These are phyloP conservation scores for Hoplodrina blanda DNA, from an alignment of 2,888 invertebrate genomes.

Conservation along the genomic window DNA sequence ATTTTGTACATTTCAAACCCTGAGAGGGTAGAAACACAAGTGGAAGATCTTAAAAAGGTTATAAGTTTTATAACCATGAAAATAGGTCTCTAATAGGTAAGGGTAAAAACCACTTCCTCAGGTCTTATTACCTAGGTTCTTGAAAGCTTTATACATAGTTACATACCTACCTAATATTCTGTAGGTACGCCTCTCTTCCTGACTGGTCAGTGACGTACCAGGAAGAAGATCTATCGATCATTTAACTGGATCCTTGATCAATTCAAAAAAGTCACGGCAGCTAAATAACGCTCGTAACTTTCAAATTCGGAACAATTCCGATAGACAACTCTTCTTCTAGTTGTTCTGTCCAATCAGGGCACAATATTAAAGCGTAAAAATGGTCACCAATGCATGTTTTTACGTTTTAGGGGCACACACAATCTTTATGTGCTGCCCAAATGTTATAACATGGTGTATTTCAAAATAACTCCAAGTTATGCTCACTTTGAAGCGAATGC, in stretches of 20 bases:
- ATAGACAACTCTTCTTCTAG: too few species aligned
- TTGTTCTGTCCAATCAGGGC: too few species aligned
- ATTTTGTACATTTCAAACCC: too few species aligned
- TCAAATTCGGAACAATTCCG: too few species aligned
- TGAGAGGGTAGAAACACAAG: too few species aligned
- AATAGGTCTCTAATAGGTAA: neutral
- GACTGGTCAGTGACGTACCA: neutral
- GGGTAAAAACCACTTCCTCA: too few species aligned
- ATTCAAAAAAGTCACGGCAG: conserved; percentile 9
- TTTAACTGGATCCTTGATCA: conserved; percentile 9
- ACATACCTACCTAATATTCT: neutral
- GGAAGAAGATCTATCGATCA: conserved; percentile 9
- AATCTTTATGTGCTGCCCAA: neutral
- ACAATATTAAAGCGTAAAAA: neutral
- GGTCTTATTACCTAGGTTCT: neutral
- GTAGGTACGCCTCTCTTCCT: neutral
- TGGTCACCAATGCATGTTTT: neutral
- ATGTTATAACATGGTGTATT: conserved; percentile 11
- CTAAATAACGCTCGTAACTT: too few species aligned
- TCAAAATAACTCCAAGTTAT: conserved; percentile 44
- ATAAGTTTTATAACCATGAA: too few species aligned
- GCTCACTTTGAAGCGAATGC: conserved; percentile 47
- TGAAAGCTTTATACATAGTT: neutral
- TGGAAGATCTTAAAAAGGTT: too few species aligned
- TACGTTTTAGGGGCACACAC: neutral